Evolutionary conservation across 1,140 invertebrate species (phyloP), one percentile per base, ranked within the genome.

Genomic region (Brachionus sp.): DNA sequence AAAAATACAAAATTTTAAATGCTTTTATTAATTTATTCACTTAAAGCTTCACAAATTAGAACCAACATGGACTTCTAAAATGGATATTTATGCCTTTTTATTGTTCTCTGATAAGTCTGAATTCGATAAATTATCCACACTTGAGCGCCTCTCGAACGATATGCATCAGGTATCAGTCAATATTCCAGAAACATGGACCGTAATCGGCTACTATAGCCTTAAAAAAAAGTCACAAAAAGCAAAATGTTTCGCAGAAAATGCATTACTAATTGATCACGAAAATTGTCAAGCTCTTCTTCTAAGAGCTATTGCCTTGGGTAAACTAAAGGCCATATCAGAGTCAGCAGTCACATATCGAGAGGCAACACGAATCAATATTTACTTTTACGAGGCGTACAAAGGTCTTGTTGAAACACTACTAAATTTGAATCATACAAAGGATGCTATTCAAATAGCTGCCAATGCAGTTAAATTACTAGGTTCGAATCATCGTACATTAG

Each of bases 191-290:
- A 80, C 77, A 25, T 80, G 77, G 77, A 80, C 39, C 9, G 50
- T 66, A 19, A 80, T 80, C 13, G 77, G 77, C 25, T 80, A 80
- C 39, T 80, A 80, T 66, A 80, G 77, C 33, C 39, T 80, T 1
- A 80, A 80, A 29, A 80, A 80, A 62, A 80, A 80, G 39, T 80
- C 77, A 5, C 77, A 80, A 66, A 80, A 80, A 66, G 77, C 77
- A 23, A 80, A 80, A 62, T 80, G 77, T 23, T 80, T 80, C 42
- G 77, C 77, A 42, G 77, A 80, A 44, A 80, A 80, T 42, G 77
- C 77, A 44, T 35, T 80, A 3, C 33, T 80, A 33, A 80, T 80
- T 12, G 77, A 80, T 57, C 77, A 57, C 6, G 77, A 80, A 33
- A 80, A 80, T 66, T 62, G 77, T 23, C 77, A 80, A 44, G 77